These are phyloP conservation scores for Emmelina monodactyla DNA, from an alignment of 2,888 invertebrate species.

Conservation along the genomic window DNA sequence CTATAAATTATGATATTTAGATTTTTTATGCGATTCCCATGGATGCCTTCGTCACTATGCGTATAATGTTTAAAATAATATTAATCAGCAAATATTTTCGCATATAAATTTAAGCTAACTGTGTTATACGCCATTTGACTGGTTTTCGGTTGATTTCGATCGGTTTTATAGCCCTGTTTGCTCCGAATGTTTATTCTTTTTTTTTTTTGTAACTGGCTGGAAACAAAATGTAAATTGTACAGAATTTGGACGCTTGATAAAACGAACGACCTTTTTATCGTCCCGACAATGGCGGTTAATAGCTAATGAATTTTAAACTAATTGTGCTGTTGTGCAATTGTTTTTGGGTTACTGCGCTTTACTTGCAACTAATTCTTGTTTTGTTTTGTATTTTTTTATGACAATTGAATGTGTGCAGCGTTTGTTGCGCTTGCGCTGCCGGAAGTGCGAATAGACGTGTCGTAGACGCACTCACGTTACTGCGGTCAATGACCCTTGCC, in stretches of 20 bases:
- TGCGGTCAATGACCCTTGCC: too few relatives aligned
- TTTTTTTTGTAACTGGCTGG: not conserved
- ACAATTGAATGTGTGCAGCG: too few relatives aligned
- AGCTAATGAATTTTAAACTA: slow-evolving; percentile 10
- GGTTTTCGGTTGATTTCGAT: too few relatives aligned
- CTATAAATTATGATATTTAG: too few relatives aligned
- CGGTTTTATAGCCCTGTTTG: not conserved
- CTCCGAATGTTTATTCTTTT: not conserved
- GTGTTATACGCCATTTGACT: not conserved
- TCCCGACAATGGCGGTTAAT: not conserved
- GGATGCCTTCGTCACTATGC: too few relatives aligned
- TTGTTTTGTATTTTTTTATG: too few relatives aligned
- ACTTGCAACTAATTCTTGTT: too few relatives aligned
- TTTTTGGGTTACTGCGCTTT: too few relatives aligned
- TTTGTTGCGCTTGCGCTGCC: slow-evolving; percentile 38
- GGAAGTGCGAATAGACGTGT: slow-evolving; percentile 61
- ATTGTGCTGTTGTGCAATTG: slow-evolving; percentile 4
- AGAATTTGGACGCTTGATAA: not conserved
- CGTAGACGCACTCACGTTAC: slow-evolving; percentile 62
- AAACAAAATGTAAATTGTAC: too few relatives aligned
- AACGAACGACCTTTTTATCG: not conserved
- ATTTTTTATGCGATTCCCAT: too few relatives aligned
- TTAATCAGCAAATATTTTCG: not conserved
- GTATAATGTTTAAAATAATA: not conserved
- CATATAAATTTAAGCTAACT: slow-evolving; percentile 1